Base-by-base conservation (phyloP, 2,113 vertebrate genomes). In the Xenotilapia leptura region DNA sequence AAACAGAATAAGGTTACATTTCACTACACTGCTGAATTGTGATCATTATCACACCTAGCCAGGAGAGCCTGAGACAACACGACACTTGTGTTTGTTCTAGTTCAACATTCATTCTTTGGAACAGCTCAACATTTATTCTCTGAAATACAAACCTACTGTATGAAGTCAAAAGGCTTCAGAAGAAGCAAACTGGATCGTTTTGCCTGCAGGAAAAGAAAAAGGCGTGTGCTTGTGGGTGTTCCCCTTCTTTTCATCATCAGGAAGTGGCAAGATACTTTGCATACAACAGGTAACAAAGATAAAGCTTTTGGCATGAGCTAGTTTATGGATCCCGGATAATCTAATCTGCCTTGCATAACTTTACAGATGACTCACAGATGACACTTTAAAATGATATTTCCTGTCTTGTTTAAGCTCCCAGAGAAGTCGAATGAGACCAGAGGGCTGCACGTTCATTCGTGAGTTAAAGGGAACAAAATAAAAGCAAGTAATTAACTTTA, bases 241-340 rank as follows among this genome's bases (percentile, higher is more conserved):
- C 40, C 92, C 94, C 91, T 77, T 49, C 31, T 36, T n/a, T 70
- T 56, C 5, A 4, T 51, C 17, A 92, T 75, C 91, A 93, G 95
- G 92, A 94, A 95, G 86, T 84, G 19, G 38, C 33, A 17, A 58
- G 13, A 13, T 10, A 14, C 13, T 94, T 92, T 89, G 83, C 86
- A 86, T 54, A 86, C 49, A 88, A 83, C 84, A 77, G 58, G 51
- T 31, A 80, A 9, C 33, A 65, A 65, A 86, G 51, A 83, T 15
- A 9, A 86, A n/a, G 15, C 62, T 68, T n/a, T 7, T 55, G 33
- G 12, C 56, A 73, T 19, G n/a, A 28, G 45, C 6, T n/a, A 36
- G 36, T 68, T 54, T 26, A 49, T 33, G 21, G 10, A 23, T 33
- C 33, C 28, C 5, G 2, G 14, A 31, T 55, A 13, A 79, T 17